phyloP scores from a whole-genome alignment of 2,113 vertebrate genomes.

The Azemiops feae region DNA sequence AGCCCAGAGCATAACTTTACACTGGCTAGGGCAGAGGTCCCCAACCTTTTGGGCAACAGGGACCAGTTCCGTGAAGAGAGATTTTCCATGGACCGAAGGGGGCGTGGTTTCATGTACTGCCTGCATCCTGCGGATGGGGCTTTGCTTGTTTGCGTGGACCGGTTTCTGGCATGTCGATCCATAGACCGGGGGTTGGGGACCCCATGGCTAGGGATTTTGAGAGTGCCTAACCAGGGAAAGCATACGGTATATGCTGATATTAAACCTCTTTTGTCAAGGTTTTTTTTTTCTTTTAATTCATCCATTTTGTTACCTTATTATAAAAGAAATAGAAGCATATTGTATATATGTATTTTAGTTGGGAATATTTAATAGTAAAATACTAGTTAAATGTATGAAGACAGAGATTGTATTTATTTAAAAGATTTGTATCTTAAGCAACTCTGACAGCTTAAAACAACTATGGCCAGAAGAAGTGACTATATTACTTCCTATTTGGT shows the following conservation, averaged over 20 bases:
- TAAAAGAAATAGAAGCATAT: neutral
- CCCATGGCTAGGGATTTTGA: neutral
- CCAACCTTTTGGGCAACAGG: too few species aligned
- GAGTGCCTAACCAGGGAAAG: neutral
- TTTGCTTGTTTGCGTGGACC: too few species aligned
- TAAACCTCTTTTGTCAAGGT: neutral
- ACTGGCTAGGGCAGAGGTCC: neutral
- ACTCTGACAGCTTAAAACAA: neutral
- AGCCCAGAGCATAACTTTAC: neutral
- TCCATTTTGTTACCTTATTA: neutral
- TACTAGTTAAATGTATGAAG: too few species aligned
- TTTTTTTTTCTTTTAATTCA: neutral
- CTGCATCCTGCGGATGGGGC: too few species aligned
- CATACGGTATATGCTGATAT: neutral
- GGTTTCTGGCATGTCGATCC: too few species aligned
- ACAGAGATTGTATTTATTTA: neutral
- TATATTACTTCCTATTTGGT: neutral
- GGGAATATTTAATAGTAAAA: neutral
- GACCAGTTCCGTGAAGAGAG: too few species aligned
- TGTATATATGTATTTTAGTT: neutral
- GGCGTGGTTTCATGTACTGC: too few species aligned
- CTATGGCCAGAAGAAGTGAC: neutral
- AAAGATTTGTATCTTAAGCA: neutral
- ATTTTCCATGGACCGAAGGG: too few species aligned
- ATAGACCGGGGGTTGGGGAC: too few species aligned